A percentile compares a stretch with the other conserved stretches of the same genome.
phyloP scores from a whole-genome alignment of 2,888 invertebrate species.

The Standfussiana lucernea region DNA sequence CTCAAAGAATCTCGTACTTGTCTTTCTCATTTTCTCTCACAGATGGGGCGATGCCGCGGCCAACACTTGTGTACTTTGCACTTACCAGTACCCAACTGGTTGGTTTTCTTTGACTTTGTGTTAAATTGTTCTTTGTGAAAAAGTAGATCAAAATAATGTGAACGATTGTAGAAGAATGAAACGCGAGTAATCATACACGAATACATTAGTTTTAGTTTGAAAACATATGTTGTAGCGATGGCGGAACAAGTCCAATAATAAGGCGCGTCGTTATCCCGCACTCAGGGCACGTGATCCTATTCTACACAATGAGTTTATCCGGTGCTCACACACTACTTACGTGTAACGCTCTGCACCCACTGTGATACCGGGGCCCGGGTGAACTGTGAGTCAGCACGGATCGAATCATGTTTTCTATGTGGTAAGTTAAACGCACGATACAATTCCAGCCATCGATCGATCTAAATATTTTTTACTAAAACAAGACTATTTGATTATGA shows the following conservation, averaged over 20 bases:
- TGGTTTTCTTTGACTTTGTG: constrained; percentile 32
- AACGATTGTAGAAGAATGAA: constrained; percentile 8
- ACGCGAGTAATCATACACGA: constrained; percentile 24
- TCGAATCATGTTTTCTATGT: constrained; percentile 26
- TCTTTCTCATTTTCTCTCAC: constrained; percentile 38
- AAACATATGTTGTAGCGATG: constrained; percentile 54
- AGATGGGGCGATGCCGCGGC: constrained; percentile 17
- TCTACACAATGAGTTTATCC: constrained; percentile 64
- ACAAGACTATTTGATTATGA: neutral
- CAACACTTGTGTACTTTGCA: constrained; percentile 36
- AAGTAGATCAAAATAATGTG: constrained; percentile 1
- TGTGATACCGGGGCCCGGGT: constrained; percentile 4
- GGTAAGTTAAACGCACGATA: neutral
- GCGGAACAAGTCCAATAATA: constrained; percentile 57
- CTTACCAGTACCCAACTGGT: constrained; percentile 20
- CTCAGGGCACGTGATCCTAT: constrained; percentile 71
- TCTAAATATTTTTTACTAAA: neutral
- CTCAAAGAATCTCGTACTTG: constrained; percentile 48
- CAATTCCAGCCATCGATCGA: neutral
- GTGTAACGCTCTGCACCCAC: constrained; percentile 90
- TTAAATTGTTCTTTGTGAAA: constrained; percentile 17
- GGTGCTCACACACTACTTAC: constrained; percentile 58
- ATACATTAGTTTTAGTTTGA: constrained; percentile 45
- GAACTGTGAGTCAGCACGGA: constrained; percentile 34
- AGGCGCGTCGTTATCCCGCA: constrained; percentile 54